These are phyloP conservation scores for Menidia menidia DNA, from an alignment of 2,797 vertebrate genomes.

Conservation along the genomic window DNA sequence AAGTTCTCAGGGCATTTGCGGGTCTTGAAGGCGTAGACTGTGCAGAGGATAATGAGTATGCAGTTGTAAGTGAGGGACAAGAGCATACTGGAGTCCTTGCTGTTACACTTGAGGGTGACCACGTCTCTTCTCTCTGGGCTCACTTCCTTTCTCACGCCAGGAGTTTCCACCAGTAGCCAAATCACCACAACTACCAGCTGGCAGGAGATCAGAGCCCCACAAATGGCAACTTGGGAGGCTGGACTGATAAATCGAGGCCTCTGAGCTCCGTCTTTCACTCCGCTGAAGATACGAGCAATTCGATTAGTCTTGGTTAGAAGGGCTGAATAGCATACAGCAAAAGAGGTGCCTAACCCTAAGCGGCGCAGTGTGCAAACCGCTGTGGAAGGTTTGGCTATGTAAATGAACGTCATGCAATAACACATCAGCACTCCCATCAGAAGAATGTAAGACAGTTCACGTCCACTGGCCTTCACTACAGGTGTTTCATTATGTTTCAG, in stretches of 20 bases:
- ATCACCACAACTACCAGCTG: slow-evolving; percentile 93
- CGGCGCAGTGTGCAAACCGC: slow-evolving; percentile 92
- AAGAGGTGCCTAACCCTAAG: slow-evolving; percentile 93
- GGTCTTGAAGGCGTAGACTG: slow-evolving; percentile 98
- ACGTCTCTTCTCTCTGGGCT: slow-evolving; percentile 92
- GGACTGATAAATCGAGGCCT: slow-evolving; percentile 97
- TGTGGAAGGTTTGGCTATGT: slow-evolving; percentile 94
- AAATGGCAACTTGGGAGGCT: slow-evolving; percentile 96
- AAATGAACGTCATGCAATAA: slow-evolving; percentile 97
- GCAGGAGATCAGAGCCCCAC: slow-evolving; percentile 93
- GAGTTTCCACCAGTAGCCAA: slow-evolving; percentile 94
- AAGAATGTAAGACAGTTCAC: slow-evolving; percentile 98
- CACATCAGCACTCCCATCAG: slow-evolving; percentile 95
- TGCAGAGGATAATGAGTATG: slow-evolving; percentile 96
- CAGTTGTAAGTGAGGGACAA: slow-evolving; percentile 97
- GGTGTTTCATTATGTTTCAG: slow-evolving; percentile 93
- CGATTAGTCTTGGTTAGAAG: slow-evolving; percentile 98
- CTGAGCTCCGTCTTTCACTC: slow-evolving; percentile 93
- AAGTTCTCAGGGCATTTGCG: slow-evolving; percentile 99
- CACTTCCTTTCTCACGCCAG: slow-evolving; percentile 94
- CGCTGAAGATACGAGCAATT: slow-evolving; percentile 95
- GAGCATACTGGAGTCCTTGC: slow-evolving; percentile 96
- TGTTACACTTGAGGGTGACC: slow-evolving; percentile 96
- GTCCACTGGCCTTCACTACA: slow-evolving; percentile 95
- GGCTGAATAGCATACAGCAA: slow-evolving; percentile 96